Percentiles rank a stretch among this genome's conserved stretches.
Evolutionary conservation across 2,797 vertebrate genomes (phyloP).

Genomic region (Acrossocheilus fasciatus): DNA sequence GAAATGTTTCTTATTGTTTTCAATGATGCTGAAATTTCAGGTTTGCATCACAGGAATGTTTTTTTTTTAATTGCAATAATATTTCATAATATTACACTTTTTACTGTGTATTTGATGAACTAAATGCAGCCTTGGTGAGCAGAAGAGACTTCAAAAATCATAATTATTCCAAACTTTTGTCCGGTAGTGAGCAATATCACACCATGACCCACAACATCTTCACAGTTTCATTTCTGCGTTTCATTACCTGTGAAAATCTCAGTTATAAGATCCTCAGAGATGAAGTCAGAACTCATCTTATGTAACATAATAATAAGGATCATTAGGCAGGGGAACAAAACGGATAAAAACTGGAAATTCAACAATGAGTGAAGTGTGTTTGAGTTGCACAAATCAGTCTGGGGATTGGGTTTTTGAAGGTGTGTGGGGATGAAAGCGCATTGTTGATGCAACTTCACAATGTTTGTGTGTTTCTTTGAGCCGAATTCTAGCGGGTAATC

Average conservation of each 20-base stretch:
- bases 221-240: conserved; percentile 13
- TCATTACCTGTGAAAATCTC: conserved; percentile 17
- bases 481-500: conserved; percentile 59
- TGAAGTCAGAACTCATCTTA: neutral
- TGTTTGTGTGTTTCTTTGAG: conserved; percentile 38
- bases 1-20: neutral
- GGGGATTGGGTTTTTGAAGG: conserved; percentile 1
- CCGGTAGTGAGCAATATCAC: neutral
- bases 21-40: neutral
- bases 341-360: neutral
- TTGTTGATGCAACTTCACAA: conserved; percentile 7
- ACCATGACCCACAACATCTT: neutral
- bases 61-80: neutral
- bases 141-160: neutral
- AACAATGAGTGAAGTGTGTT: conserved; percentile 34
- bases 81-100: neutral
- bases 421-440: neutral
- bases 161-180: neutral
- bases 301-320: neutral
- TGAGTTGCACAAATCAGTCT: conserved; percentile 23
- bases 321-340: neutral
- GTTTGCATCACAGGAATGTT: neutral
- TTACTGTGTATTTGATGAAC: neutral
- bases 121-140: neutral
- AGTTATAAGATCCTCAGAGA: conserved; percentile 14